These are phyloP conservation scores for Natrix natrix DNA, from an alignment of 2,797 vertebrate genomes.

Conservation along the genomic window DNA sequence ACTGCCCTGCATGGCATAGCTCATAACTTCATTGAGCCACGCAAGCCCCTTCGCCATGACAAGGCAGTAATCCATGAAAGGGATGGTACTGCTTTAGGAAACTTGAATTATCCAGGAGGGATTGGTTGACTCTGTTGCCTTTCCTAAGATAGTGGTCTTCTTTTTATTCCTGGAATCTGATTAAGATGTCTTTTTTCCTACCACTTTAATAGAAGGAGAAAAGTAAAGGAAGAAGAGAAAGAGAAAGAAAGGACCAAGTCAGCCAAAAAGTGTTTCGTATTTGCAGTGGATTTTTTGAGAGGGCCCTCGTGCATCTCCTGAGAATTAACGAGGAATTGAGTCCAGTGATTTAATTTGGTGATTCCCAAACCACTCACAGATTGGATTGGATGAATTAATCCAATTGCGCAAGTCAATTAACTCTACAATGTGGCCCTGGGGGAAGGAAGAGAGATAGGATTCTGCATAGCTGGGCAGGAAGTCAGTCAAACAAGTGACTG, in stretches of 20 bases:
- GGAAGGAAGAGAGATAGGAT: background rate
- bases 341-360: background rate
- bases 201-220: background rate
- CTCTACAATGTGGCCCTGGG: too few relatives aligned
- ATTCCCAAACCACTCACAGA: background rate
- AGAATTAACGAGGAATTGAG: background rate
- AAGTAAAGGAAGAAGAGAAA: background rate
- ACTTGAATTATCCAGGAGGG: background rate
- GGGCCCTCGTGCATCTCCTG: background rate
- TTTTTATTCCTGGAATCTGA: background rate
- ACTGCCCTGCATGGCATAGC: too few relatives aligned
- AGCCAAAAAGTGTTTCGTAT: background rate
- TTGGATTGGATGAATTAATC: too few relatives aligned
- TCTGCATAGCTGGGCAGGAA: background rate
- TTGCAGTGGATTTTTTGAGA: background rate
- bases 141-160: background rate
- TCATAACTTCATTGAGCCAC: too few relatives aligned
- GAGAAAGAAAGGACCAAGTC: background rate
- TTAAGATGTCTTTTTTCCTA: background rate
- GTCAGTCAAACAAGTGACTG: too few relatives aligned
- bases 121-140: background rate
- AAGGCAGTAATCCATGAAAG: too few relatives aligned
- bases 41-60: too few relatives aligned
- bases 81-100: background rate
- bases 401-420: too few relatives aligned